Conservation (phyloP, 2,888 invertebrate species). For the Drosophila ustulata region DNA sequence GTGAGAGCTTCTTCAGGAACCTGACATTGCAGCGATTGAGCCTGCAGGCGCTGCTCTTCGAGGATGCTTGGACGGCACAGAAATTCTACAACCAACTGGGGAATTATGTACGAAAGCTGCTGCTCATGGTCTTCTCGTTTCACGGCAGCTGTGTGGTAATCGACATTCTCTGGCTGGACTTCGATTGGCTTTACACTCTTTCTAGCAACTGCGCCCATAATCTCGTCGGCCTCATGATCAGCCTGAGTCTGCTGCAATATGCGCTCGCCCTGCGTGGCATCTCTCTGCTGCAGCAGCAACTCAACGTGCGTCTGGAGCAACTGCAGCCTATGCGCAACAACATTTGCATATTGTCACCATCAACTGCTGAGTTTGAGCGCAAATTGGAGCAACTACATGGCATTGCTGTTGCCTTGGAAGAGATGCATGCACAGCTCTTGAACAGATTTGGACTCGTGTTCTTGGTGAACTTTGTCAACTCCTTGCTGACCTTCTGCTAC, state of each 20-base stretch:
- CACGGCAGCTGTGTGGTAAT: slow-evolving; percentile 29
- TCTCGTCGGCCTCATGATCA: slow-evolving; percentile 54
- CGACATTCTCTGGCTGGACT: slow-evolving; percentile 34
- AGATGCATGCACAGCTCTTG: slow-evolving; percentile 27
- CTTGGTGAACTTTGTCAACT: slow-evolving; percentile 51
- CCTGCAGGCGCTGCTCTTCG: slow-evolving; percentile 18
- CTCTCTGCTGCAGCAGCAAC: slow-evolving; percentile 29
- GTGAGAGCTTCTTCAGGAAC: slow-evolving; percentile 19
- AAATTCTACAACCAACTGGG: slow-evolving; percentile 13
- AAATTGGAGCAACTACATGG: slow-evolving; percentile 49
- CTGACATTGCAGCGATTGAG: slow-evolving; percentile 3
- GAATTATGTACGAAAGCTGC: background rate
- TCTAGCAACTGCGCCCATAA: slow-evolving; percentile 54
- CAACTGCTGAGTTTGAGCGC: background rate
- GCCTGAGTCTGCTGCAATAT: slow-evolving; percentile 55
- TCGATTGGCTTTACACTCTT: slow-evolving; percentile 20
- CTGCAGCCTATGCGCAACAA: background rate
- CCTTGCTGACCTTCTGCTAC: slow-evolving; percentile 53
- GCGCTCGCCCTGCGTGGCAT: slow-evolving; percentile 33
- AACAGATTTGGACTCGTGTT: slow-evolving; percentile 37
- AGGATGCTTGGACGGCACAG: background rate
- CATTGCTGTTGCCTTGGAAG: slow-evolving; percentile 24
- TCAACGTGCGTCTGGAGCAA: slow-evolving; percentile 23
- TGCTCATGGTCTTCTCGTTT: slow-evolving; percentile 23
- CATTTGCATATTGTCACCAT: background rate